Base-by-base conservation (phyloP, 2,797 vertebrate species). In the Bufotes viridis region DNA sequence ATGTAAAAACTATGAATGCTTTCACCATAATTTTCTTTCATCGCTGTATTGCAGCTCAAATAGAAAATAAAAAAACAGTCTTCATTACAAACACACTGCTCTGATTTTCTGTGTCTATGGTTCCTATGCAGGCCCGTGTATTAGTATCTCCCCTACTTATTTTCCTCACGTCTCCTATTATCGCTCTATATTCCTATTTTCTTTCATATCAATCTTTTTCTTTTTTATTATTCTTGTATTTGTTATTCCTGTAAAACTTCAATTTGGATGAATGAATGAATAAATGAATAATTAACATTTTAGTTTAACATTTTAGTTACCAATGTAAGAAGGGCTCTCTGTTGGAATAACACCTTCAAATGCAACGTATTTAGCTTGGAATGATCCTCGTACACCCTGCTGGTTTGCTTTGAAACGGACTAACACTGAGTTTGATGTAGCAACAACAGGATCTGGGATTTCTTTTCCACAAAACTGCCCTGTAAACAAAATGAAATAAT, bases 391-490 rank as follows among this genome's bases (percentile, higher is more conserved):
- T 13, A 26, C 22, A 2, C 51, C 67, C 7, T 63, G 26, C 55
- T 67, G 17, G 34, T 89, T 82, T 53, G 85, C 92, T 91, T 93
- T 95, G 91, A 96, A 96, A 75, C 94, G 93, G 9, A 96, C 91
- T 58, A 95, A 91, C 93, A 96, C 93, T 14, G 90, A 92, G 91
- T 93, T 94, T 63, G 85, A 53, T 20, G 57, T 92, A 90, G 95
- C 93, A 20, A 92, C 87, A 91, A 96, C 69, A 0, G 92, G 91
- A 0, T 86, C 84, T 3, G 95, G 95, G 29, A 92, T 70, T 26
- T n/a, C 86, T 24, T 91, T 88, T 0, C 95, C 95, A 85, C 95
- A 96, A 90, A 96, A 94, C 89, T 92, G 93, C 80, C 92, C 96
- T 95, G 87, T 29, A 74, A 91, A 70, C 65, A 84, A 70, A 87